Base-by-base conservation (phyloP, 1,140 invertebrate species). In the Sycophaga agraensis region DNA sequence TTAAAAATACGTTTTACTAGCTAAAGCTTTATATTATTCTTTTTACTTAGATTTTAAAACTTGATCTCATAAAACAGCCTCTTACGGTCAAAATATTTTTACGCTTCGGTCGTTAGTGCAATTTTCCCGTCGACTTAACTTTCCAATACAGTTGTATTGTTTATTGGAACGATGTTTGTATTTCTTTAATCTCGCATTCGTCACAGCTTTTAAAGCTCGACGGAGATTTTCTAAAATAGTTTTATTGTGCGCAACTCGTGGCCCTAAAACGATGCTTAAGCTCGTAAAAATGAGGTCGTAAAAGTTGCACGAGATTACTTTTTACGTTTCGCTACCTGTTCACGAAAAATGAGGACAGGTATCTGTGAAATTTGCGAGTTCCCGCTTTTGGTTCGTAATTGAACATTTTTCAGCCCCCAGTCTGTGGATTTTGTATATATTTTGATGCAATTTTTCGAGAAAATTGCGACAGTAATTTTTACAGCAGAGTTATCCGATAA, bases 241-340 rank as follows among this genome's bases (percentile, higher is more conserved):
- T 62, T 55, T 62, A 62, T 56, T 56, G 50, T 17, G 34, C 16
- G 22, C 42, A 54, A 35, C 35, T 55, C 14, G 53, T 39, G 53
- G 26, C 24, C 53, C 51, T 55, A 40, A 56, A 40, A 35, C 59
- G 48, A 35, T 43, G 46, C 28, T 24, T 43, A 4, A 26, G 51
- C 51, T 49, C 53, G 39, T 50, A 62, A 62, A 62, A 56, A 62
- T 54, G 34, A 45, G 37, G 9, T 54, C 59, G 34, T 62, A 49
- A 62, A 62, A 49, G 34, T 40, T 35, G 28, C n/a, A n/a, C 14
- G 35, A 62, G 53, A 62, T 62, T 62, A 50, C 45, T 42, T 62
- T 62, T 62, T 62, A 62, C 42, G 59, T 50, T 62, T 62, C 37
- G 51, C 24, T 56, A 56, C 59, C 59, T 56, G 59, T 50, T 17